Evolutionary conservation across 2,888 invertebrate genomes (phyloP).

Genomic region (Cataglyphis cursor): DNA sequence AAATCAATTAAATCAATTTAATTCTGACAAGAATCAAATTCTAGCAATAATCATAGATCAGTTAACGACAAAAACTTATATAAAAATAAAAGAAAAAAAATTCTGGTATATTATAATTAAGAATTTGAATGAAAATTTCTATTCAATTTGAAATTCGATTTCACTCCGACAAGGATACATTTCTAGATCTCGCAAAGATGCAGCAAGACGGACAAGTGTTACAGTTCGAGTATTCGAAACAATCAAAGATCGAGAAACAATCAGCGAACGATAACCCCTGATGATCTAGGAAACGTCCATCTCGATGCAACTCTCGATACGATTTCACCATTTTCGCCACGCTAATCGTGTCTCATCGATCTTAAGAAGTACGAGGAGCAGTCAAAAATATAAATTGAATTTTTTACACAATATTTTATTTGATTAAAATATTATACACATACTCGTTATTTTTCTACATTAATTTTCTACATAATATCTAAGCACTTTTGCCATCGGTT

Average conservation of each 20-base stretch:
- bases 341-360: not conserved
- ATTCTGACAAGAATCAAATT: not conserved
- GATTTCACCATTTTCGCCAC: conserved; percentile 27
- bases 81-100: not conserved
- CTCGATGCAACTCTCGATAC: not conserved
- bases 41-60: not conserved
- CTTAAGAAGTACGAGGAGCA: not conserved
- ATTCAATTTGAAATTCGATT: conserved; percentile 13
- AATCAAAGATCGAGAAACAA: conserved; percentile 80
- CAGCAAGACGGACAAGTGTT: conserved; percentile 61
- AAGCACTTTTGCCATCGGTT: too few relatives aligned
- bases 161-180: conserved; percentile 15
- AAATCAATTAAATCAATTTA: not conserved
- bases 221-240: conserved; percentile 70
- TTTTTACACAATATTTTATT: too few relatives aligned
- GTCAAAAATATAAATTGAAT: too few relatives aligned
- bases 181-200: conserved; percentile 7
- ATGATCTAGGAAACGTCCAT: conserved; percentile 60
- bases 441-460: too few relatives aligned
- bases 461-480: too few relatives aligned
- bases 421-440: too few relatives aligned
- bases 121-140: not conserved
- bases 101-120: not conserved
- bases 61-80: not conserved
- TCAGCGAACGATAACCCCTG: conserved; percentile 76